A percentile compares a stretch with the other conserved stretches of the same genome.
These are phyloP conservation scores for Sciurus carolinensis DNA, from an alignment of 2,797 vertebrate species.

Conservation along the genomic window DNA sequence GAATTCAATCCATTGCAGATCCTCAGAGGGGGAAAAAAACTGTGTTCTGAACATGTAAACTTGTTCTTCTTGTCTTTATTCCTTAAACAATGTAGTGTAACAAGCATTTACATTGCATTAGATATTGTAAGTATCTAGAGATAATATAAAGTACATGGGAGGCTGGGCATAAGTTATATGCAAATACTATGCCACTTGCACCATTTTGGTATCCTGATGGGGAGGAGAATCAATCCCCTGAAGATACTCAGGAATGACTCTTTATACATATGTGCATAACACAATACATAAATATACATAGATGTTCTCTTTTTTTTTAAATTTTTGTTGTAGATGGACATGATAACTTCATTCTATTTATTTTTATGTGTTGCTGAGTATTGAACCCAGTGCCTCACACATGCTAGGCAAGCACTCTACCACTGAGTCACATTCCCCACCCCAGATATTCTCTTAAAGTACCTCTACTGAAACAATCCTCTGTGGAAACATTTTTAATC, in stretches of 20 bases:
- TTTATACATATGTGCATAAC: not conserved
- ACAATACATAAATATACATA: not conserved
- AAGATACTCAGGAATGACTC: not conserved
- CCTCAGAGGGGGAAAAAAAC: not conserved
- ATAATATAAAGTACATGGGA: not conserved
- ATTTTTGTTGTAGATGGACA: too few relatives aligned
- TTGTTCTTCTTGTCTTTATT: not conserved
- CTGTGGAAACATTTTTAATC: constrained; percentile 51
- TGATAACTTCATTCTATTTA: too few relatives aligned
- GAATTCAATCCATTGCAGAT: not conserved
- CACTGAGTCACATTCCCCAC: too few relatives aligned
- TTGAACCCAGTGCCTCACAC: too few relatives aligned
- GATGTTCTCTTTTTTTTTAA: not conserved
- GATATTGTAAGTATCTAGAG: not conserved
- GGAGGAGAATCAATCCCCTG: not conserved
- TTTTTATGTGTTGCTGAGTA: too few relatives aligned
- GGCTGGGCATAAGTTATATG: not conserved
- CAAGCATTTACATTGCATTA: not conserved
- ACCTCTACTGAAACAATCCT: constrained; percentile 46
- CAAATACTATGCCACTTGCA: not conserved
- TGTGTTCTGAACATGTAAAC: not conserved
- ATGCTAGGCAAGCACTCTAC: too few relatives aligned
- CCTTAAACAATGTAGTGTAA: not conserved
- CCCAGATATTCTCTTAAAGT: not conserved
- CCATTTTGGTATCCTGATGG: not conserved